Evolutionary conservation across 2,888 invertebrate species (phyloP).

Genomic region (Hypselothyrea guttata): DNA sequence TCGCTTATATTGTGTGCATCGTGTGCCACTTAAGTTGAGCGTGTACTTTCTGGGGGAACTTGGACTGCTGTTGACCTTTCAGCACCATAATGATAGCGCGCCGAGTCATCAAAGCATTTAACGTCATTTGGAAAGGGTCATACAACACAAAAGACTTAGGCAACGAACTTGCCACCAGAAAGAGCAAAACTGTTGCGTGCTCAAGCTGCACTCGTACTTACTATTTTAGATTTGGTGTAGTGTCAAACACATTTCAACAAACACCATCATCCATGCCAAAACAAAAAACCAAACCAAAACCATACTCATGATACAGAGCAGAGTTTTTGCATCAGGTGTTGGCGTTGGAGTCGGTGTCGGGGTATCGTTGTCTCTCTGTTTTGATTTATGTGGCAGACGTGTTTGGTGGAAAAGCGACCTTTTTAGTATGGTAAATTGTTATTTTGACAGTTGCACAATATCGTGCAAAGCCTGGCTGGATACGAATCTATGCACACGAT

Average conservation of each 20-base stretch:
- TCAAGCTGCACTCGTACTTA: conserved; percentile 47
- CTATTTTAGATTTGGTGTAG: conserved; percentile 44
- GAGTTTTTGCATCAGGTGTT: conserved; percentile 40
- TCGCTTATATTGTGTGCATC: conserved; percentile 64
- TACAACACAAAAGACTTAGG: conserved; percentile 72
- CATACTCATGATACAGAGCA: conserved; percentile 7
- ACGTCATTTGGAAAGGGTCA: conserved; percentile 46
- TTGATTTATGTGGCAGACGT: conserved; percentile 59
- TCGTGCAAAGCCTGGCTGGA: conserved; percentile 63
- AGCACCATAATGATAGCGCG: conserved; percentile 36
- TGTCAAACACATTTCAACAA: conserved; percentile 42
- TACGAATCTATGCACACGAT: conserved; percentile 66
- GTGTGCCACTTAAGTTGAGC: conserved; percentile 63
- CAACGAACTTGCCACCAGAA: conserved; percentile 63
- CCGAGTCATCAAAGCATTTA: conserved; percentile 42
- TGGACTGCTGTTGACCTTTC: conserved; percentile 70
- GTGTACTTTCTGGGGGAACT: conserved; percentile 34
- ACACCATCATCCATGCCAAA: conserved; percentile 23
- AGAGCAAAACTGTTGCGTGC: conserved; percentile 43
- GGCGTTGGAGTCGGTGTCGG: conserved; percentile 4
- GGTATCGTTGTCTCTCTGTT: conserved; percentile 9
- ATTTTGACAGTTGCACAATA: conserved; percentile 77
- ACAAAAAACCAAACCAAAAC: conserved; percentile 3
- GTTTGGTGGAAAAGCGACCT: conserved; percentile 39
- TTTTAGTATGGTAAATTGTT: conserved; percentile 64